Evolutionary conservation across 2,113 vertebrate genomes (phyloP).

Genomic region (Nothobranchius furzeri): DNA sequence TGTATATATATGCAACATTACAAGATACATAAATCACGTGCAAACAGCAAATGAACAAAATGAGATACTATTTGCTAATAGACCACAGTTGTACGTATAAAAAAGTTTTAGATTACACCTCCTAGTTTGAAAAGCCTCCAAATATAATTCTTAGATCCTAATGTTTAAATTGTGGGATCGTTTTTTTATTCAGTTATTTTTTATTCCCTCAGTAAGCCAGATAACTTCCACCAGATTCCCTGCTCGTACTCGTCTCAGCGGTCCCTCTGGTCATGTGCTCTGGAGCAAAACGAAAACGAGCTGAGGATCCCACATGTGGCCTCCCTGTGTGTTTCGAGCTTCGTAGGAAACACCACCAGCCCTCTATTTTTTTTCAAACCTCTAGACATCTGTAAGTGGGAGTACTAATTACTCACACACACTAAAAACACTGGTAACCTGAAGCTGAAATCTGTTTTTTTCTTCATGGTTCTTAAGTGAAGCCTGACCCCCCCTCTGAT

Average conservation of each 20-base stretch:
- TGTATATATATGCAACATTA: too few species aligned
- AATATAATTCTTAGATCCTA: too few species aligned
- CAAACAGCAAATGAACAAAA: too few species aligned
- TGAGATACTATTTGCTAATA: too few species aligned
- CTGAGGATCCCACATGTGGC: constrained; percentile 24
- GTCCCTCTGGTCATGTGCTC: constrained; percentile 74
- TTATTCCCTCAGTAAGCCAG: background rate
- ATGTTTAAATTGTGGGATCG: too few species aligned
- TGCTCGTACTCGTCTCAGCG: constrained; percentile 65
- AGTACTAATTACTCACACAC: background rate
- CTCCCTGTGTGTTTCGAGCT: constrained; percentile 71
- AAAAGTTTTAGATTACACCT: too few species aligned
- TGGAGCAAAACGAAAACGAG: constrained; percentile 59
- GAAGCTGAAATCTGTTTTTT: too few species aligned
- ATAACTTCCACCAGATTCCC: background rate
- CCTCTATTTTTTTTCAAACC: constrained; percentile 36
- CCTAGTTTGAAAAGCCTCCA: too few species aligned
- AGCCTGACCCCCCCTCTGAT: constrained; percentile 71
- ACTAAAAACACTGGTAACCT: too few species aligned
- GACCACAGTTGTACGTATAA: too few species aligned
- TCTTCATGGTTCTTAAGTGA: constrained; percentile 59
- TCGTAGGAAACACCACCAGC: constrained; percentile 64
- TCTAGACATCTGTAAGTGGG: constrained; percentile 64
- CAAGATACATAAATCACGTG: too few species aligned
- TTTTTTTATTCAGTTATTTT: too few species aligned